phyloP scores from a whole-genome alignment of 2,888 invertebrate genomes.

The Globia sparganii region DNA sequence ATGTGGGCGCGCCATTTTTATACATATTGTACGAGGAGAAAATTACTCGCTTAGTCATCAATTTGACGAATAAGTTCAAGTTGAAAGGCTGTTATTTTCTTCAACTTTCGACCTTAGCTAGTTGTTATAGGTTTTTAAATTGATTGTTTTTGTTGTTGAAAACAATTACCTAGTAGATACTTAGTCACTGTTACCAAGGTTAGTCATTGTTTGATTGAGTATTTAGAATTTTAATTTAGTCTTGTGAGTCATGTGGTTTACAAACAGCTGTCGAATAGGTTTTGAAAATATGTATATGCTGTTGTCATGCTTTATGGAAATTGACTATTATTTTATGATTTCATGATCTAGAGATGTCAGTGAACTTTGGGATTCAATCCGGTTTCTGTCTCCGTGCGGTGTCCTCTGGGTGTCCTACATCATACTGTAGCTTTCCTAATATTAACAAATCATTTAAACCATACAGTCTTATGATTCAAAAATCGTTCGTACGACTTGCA shows the following conservation, averaged over 20 bases:
- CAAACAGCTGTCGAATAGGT: constrained; percentile 26
- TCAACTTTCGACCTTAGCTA: constrained; percentile 36
- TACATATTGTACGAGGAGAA: constrained; percentile 56
- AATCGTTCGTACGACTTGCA: too few relatives aligned
- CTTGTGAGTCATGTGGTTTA: constrained; percentile 45
- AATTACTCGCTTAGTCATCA: constrained; percentile 71
- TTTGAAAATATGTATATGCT: constrained; percentile 9
- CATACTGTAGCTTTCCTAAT: not conserved
- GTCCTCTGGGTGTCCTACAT: not conserved
- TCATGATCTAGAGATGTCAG: not conserved
- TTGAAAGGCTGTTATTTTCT: constrained; percentile 12
- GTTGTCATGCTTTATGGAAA: not conserved
- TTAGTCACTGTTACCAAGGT: constrained; percentile 52
- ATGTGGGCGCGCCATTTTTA: constrained; percentile 56
- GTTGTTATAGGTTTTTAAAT: constrained; percentile 36
- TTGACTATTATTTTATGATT: not conserved
- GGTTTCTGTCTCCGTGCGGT: too few relatives aligned
- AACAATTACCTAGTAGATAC: constrained; percentile 23
- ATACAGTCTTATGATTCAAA: not conserved
- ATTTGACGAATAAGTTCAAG: constrained; percentile 46
- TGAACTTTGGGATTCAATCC: not conserved
- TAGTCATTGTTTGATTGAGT: constrained; percentile 55
- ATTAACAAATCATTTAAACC: not conserved
- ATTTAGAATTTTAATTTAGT: constrained; percentile 53
- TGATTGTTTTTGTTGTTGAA: not conserved